Base-by-base conservation (phyloP, 2,113 vertebrate genomes). In the Felis catus region DNA sequence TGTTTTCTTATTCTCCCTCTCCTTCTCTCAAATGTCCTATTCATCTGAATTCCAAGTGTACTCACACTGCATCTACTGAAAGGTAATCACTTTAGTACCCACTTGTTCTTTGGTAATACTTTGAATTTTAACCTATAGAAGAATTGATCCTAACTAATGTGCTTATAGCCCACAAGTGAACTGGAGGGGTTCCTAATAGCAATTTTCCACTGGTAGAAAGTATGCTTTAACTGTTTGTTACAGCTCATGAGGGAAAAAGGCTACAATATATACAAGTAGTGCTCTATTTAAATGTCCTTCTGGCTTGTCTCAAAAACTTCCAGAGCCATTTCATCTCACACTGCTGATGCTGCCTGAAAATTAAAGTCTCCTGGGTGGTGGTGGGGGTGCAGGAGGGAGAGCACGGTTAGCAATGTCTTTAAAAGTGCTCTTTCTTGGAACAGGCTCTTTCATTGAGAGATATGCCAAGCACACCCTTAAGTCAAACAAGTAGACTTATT, bases 231-330 rank as follows among this genome's bases (percentile, higher is more conserved):
- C 94, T 98, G 92, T 98, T 98, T 97, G 45, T 89, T 94, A 83
- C 91, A 92, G 79, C 85, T 96, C 88, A 86, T 41, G 48, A 71
- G 90, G 96, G 61, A 97, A 70, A 29, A 53, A 85, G 61, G 53
- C 86, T 92, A 95, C 48, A 95, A 51, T 73, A 70, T 90, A 93
- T 11, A 91, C 25, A 90, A 31, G 36, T 70, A 96, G 92, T 84
- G n/a, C n/a, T 97, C 95, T 95, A 96, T 95, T 97, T 96, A 97
- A 98, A 98, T 97, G 15, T 96, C 53, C 88, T 94, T 86, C 95
- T 98, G 95, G 87, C 91, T 98, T 97, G 63, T 73, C 86, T 95
- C 0, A 1, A 93, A 98, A 96, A 83, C 82, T 95, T 85, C 89
- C 80, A 92, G 53, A 97, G 48, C 23, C 96, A 82, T 92, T 98